Evolutionary conservation across 2,797 vertebrate genomes (phyloP), one percentile per base, ranked within the genome.

Genomic region (Novumbra hubbsi): DNA sequence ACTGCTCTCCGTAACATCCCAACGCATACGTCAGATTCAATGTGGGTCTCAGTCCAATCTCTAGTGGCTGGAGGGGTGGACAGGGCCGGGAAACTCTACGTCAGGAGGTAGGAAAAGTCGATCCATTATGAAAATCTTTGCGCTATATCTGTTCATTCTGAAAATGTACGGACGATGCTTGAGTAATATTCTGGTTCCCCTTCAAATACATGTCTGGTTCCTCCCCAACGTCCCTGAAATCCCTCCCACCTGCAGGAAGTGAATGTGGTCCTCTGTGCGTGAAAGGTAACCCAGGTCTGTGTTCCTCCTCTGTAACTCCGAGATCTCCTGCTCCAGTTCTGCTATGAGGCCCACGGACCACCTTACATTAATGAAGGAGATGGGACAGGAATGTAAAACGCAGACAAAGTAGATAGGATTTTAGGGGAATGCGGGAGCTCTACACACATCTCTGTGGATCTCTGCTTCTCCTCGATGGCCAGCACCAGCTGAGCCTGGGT

Each of bases 261-360:
- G 84, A 64, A 95, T 93, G 83, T 95, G 93, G 83, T 95, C 87
- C 60, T 87, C 93, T 0, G 90, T 89, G 27, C 85, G 88, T 28
- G 88, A 86, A 28, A 94, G 85, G 9, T 88, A 86, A 41, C 92
- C 90, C 75, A 95, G 68, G 32, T 93, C 91, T 0, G 77, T n/a
- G 11, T 90, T 91, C 68, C 92, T 90, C 41, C 62, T 83, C 81
- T 83, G 68, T 17, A 89, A 70, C 52, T 78, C 57, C 11, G 70
- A 16, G 32, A 89, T 87, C 75, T 89, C 86, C 14, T 68, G 69
- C 74, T 87, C 84, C 49, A 94, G 86, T 68, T 90, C 86, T 0
- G 73, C 41, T n/a, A 94, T 92, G 27, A 94, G 87, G 62, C 77
- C 76, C 5, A 87, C 81, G 0, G 94, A 90, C 78, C 90, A 76